Base-by-base conservation (phyloP, 1,140 invertebrate genomes). In the Drosophila tani region DNA sequence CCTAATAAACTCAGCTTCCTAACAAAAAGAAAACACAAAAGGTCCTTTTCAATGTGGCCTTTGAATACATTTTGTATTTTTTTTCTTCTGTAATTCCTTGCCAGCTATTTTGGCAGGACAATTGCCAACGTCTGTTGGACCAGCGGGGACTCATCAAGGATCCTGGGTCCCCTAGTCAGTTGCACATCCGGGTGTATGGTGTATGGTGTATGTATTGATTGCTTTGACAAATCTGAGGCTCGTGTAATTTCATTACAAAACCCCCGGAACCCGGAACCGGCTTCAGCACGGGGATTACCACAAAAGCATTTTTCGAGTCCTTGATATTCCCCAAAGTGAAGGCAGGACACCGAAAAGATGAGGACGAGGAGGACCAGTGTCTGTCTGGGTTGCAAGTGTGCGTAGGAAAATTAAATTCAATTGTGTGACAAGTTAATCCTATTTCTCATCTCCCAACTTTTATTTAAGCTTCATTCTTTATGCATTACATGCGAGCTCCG, bases 391-490 rank as follows among this genome's bases (percentile, higher is more conserved):
- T 55, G 53, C 24, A 35, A 7, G 40, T 41, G 40, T 71, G 64
- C 77, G 65, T 85, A 85, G 79, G 87, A 91, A 91, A 91, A 91
- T 91, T 91, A 91, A 91, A 91, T 91, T 91, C 88, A 91, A 91
- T 91, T 91, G 87, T 91, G 87, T 91, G 88, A 91, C 88, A 91
- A 91, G 88, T 91, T 91, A 91, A 91, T 91, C 87, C 87, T 91
- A 91, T 91, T 91, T 82, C 88, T 90, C 85, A 90, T 90, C 85
- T 79, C 66, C 77, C 87, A 91, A 91, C 66, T 91, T 91, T 91
- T 91, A 91, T 91, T 91, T 91, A 91, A 91, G 86, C 86, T 83
- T 91, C 86, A 91, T 83, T 82, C 79, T 86, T 91, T 91, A 91
- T 91, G 87, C 86, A 91, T 91, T 91, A 91, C 82, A 91, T 78